These are phyloP conservation scores for Streptopelia turtur DNA, from an alignment of 2,797 vertebrate species.

Conservation along the genomic window DNA sequence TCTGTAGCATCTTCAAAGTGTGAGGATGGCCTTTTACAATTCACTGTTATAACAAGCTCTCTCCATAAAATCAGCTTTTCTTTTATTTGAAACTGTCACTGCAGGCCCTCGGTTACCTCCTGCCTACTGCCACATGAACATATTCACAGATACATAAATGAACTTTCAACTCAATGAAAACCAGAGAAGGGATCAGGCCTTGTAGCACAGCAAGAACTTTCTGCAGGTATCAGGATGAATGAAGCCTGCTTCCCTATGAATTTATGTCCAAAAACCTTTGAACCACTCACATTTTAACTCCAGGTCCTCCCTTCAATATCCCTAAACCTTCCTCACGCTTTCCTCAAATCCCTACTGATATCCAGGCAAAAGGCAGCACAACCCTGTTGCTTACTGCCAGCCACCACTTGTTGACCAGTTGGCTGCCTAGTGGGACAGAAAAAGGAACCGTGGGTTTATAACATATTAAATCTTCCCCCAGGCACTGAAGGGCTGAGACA, in stretches of 20 bases:
- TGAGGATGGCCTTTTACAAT: neutral
- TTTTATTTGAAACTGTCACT: neutral
- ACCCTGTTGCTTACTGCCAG: neutral
- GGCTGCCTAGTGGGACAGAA: neutral
- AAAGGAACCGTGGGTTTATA: neutral
- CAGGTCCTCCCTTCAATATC: neutral
- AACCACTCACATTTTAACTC: neutral
- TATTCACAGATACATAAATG: neutral
- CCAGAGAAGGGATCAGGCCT: neutral
- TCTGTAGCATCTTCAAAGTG: neutral
- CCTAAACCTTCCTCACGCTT: neutral
- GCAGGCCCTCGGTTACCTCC: neutral
- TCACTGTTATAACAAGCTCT: neutral
- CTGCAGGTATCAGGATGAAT: neutral
- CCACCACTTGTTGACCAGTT: neutral
- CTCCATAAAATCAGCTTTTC: neutral
- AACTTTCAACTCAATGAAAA: neutral
- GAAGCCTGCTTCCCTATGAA: neutral
- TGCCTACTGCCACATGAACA: neutral
- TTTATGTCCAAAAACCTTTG: neutral
- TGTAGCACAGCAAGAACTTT: neutral
- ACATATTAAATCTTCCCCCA: neutral
- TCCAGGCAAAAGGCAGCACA: neutral
- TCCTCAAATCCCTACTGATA: neutral
- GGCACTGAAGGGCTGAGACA: neutral